Base-by-base conservation (phyloP, 2,888 invertebrate genomes). In the Sesamia inferens region DNA sequence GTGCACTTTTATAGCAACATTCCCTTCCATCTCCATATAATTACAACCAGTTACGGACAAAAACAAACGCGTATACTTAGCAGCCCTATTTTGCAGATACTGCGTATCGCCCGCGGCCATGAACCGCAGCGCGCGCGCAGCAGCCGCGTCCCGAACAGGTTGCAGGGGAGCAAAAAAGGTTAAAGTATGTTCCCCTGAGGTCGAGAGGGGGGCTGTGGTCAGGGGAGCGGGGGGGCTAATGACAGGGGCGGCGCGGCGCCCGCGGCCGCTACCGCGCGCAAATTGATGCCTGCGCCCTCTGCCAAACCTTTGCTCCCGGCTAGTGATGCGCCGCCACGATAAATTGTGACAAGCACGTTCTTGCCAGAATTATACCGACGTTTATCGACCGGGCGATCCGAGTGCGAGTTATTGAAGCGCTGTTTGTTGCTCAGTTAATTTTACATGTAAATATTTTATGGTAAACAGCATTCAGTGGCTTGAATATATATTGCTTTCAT, bases 181-280 rank as follows among this genome's bases (percentile, higher is more conserved):
- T 96, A 96, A 95, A 94, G 94, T 95, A 94, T 95, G 94, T 91
- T 93, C 92, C 92, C 86, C 88, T 79, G 85, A 88, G 89, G 89
- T 87, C 87, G 84, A 82, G 84, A 83, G 86, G 85, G 86, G 84
- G 79, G 82, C 65, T 74, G 71, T 57, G 87, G 88, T 78, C 67
- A 62, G 84, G 83, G 83, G 87, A 82, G 87, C 82, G 79, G 87
- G 88, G 92, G 92, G 93, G 91, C 91, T 95, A 95, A 95, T 95
- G 95, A 95, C 95, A 94, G 95, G 95, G 95, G 96, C 95, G 94
- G 95, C 92, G 91, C 93, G 93, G 96, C 94, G 95, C 96, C 95
- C 93, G 94, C 93, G 95, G 95, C 95, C 82, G 96, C 96, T 96
- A 95, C 96, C 89, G 96, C 93, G 92, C 93, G 94, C 94, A 96